Conservation (phyloP, 64 coral and sea anemone genomes). For the Orbicella faveolata region DNA sequence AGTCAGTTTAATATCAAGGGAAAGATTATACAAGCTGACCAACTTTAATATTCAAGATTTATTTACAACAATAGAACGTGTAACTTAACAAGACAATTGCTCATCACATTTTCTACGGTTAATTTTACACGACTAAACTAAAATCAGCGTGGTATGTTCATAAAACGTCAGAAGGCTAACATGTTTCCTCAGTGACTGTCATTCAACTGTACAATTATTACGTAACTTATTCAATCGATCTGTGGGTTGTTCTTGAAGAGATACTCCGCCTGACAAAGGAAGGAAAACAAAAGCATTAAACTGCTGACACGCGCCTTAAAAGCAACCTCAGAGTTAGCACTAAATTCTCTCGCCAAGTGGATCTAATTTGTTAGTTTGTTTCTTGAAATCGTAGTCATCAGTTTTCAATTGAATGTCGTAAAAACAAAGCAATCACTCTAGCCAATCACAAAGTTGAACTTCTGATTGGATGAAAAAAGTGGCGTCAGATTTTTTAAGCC, state of each 20-base stretch:
- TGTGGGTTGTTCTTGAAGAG: slow-evolving; percentile 98
- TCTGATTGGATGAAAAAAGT: too few species aligned
- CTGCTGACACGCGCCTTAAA: too few species aligned
- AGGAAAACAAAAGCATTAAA: not conserved
- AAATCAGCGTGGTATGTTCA: not conserved
- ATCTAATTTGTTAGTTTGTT: too few species aligned
- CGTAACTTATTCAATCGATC: slow-evolving; percentile 58
- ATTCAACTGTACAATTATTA: slow-evolving; percentile 12
- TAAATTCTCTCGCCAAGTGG: too few species aligned
- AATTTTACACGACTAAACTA: not conserved
- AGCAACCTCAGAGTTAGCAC: too few species aligned
- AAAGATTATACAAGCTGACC: not conserved
- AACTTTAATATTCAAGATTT: not conserved
- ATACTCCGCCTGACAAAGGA: slow-evolving; percentile 85
- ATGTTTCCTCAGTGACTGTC: not conserved
- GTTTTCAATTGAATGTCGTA: too few species aligned
- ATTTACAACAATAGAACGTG: not conserved
- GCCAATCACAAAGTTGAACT: too few species aligned
- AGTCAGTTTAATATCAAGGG: too few species aligned
- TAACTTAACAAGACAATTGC: not conserved
- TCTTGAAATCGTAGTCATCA: too few species aligned
- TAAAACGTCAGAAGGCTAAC: slow-evolving; percentile 6
- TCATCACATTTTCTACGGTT: not conserved
- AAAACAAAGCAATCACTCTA: too few species aligned
- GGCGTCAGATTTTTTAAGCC: too few species aligned